Evolutionary conservation across 2,888 invertebrate genomes (phyloP).

Genomic region (Abrostola triplasia): DNA sequence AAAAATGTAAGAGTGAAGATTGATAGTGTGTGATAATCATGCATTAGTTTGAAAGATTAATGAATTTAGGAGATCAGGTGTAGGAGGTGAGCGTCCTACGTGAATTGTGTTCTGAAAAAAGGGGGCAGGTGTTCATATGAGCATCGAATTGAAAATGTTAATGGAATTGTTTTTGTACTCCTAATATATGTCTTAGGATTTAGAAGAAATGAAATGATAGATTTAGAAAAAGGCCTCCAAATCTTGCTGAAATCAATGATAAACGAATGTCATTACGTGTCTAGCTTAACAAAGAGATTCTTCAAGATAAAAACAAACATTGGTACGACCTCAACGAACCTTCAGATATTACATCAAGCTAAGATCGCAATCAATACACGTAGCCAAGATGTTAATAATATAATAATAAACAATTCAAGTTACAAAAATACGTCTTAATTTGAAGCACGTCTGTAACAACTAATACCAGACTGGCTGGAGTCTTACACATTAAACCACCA

Average conservation of each 20-base stretch:
- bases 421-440: conserved; percentile 32
- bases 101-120: conserved; percentile 15
- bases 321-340: not conserved
- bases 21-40: conserved; percentile 51
- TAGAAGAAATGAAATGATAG: not conserved
- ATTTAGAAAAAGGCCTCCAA: not conserved
- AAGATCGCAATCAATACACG: no score
- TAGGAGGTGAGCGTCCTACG: conserved; percentile 15
- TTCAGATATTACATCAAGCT: no score
- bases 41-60: conserved; percentile 42
- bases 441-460: conserved; percentile 36
- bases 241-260: not conserved
- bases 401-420: conserved; percentile 34
- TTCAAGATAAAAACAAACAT: not conserved
- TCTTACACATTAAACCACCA: conserved; percentile 43
- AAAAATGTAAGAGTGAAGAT: conserved; percentile 41
- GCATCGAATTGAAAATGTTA: conserved; percentile 2
- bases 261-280: not conserved
- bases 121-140: conserved; percentile 17
- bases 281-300: not conserved
- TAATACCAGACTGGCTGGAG: conserved; percentile 37
- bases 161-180: not conserved
- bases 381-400: conserved; percentile 8
- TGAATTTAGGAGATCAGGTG: conserved; percentile 37
- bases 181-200: not conserved